Conservation (phyloP, 2,797 vertebrate species). For the Sebastes matsubarae region DNA sequence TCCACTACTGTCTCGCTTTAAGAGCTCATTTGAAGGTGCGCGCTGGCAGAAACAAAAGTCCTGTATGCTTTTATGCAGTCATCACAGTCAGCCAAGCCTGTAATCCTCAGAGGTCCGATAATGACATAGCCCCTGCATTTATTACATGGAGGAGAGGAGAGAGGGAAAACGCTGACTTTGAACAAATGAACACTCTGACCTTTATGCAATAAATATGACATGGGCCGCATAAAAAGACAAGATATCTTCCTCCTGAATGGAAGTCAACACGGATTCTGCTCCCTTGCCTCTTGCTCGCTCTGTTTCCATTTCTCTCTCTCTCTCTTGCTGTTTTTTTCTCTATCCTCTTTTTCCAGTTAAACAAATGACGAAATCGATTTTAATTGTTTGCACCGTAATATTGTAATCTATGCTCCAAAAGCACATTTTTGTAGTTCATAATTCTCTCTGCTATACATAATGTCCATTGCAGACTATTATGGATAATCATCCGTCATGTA, state of each 20-base stretch:
- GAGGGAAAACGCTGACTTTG: slow-evolving; percentile 88
- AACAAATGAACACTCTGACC: slow-evolving; percentile 91
- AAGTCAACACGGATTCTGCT: slow-evolving; percentile 87
- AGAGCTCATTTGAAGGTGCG: slow-evolving; percentile 79
- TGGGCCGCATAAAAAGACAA: slow-evolving; percentile 89
- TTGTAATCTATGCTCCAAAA: slow-evolving; percentile 34
- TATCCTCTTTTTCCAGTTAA: slow-evolving; percentile 21
- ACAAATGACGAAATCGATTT: slow-evolving; percentile 54
- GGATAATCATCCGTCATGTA: slow-evolving; percentile 20
- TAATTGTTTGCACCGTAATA: slow-evolving; percentile 27
- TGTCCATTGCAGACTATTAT: slow-evolving; percentile 2
- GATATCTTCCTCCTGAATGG: slow-evolving; percentile 93
- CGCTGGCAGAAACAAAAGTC: slow-evolving; percentile 83
- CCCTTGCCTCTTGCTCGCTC: slow-evolving; percentile 75
- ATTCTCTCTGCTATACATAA: not conserved
- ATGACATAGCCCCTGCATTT: slow-evolving; percentile 89
- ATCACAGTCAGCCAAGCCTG: slow-evolving; percentile 87
- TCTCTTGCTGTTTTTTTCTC: not conserved
- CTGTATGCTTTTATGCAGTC: slow-evolving; percentile 86
- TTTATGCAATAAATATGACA: slow-evolving; percentile 96
- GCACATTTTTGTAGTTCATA: slow-evolving; percentile 24
- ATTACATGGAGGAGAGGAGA: slow-evolving; percentile 85
- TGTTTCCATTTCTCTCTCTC: slow-evolving; percentile 25
- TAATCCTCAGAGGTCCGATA: slow-evolving; percentile 87
- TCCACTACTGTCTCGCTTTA: slow-evolving; percentile 60